Base-by-base conservation (phyloP, 2,113 vertebrate species). In the Ailurus styani region DNA sequence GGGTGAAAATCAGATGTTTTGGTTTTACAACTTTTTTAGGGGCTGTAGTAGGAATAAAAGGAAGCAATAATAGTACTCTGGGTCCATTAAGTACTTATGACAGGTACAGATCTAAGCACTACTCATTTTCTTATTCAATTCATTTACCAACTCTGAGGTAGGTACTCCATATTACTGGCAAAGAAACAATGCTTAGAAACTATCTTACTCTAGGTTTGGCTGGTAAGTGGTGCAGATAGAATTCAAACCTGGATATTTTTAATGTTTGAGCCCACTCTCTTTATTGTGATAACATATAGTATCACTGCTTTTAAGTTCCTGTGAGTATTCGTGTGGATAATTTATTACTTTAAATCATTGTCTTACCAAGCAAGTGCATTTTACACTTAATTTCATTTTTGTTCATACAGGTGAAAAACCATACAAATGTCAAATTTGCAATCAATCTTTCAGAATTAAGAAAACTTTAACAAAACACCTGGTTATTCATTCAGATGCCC, bases 391-490 rank as follows among this genome's bases (percentile, higher is more conserved):
- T 95, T 84, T 73, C n/a, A 60, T 93, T 82, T 97, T 47, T 96
- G 50, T 97, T 96, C 66, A 96, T n/a, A 77, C 98, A 99, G 99
- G 99, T 45, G 99, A 99, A 98, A 99, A 99, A 96, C 99, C 99
- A 17, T 99, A 99, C 98, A 99, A 99, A 96, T 99, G 99, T 98
- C 99, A 99, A 14, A 99, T 99, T 97, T 99, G 99, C 98, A 99
- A 99, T 95, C 99, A 99, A 96, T 99, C 99, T 21, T 99, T 99
- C 95, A 99, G 99, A 95, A 99, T 99, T 98, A 99, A 99, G 99
- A 99, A 99, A 98, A 99, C 99, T 1, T 97, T 99, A 98, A 99
- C 99, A 0, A 99, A 99, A 98, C 99, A 99, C 98, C 99, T 99
- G 99, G 99, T 99, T 97, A 99, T 99, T 97, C 99, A 99, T 98